Percentiles rank a stretch among this genome's conserved stretches.
Evolutionary conservation across 2,888 invertebrate genomes (phyloP).

Genomic region (Eurois occulta): DNA sequence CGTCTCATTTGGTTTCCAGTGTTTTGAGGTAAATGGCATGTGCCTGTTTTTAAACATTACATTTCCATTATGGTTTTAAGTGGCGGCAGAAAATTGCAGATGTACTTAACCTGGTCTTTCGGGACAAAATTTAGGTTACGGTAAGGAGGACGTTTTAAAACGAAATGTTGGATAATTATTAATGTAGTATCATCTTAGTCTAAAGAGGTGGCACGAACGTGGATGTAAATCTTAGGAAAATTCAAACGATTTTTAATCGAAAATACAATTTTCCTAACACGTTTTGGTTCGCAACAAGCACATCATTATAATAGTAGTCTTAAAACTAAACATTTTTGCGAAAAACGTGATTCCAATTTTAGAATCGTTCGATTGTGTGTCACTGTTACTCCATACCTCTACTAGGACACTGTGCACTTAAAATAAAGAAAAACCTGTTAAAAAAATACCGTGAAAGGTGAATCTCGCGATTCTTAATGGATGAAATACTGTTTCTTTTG

Average conservation of each 20-base stretch:
- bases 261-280: not conserved
- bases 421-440: not conserved
- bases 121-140: not conserved
- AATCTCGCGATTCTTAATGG: not conserved
- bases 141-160: not conserved
- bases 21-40: constrained; percentile 14
- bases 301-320: no score
- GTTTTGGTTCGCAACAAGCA: not conserved
- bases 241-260: not conserved
- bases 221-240: not conserved
- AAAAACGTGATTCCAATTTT: not conserved
- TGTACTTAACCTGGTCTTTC: not conserved
- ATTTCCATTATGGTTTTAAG: constrained; percentile 29
- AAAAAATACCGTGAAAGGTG: not conserved
- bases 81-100: not conserved
- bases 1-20: constrained; percentile 41
- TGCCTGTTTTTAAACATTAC: constrained; percentile 25
- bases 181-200: not conserved
- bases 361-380: not conserved
- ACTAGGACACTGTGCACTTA: not conserved
- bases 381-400: not conserved
- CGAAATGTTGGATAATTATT: not conserved
- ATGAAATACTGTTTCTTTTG: no score
- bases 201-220: not conserved
- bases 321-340: not conserved